Percentiles rank a stretch among this genome's conserved stretches.
Conservation (phyloP, 2,888 invertebrate genomes). For the Nomada hirtipes region DNA sequence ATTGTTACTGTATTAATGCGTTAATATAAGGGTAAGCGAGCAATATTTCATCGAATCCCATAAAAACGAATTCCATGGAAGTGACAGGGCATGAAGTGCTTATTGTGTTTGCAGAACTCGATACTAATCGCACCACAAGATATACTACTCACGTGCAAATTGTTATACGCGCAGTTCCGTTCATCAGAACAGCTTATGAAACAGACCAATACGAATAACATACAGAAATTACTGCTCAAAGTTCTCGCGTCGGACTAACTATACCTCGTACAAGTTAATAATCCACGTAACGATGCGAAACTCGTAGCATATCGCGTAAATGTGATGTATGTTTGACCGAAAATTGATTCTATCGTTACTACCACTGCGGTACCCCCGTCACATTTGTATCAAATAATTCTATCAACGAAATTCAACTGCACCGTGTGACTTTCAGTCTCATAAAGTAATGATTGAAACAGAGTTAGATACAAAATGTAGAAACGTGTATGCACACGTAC, state of each 20-base stretch:
- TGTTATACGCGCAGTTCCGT: background rate
- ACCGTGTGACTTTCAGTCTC: too few relatives aligned
- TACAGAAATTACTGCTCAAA: slow-evolving; percentile 17
- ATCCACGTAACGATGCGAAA: slow-evolving; percentile 9
- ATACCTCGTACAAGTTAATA: background rate
- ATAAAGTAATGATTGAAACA: too few relatives aligned
- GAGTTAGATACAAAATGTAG: too few relatives aligned
- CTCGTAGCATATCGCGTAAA: background rate
- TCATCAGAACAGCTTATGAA: slow-evolving; percentile 29
- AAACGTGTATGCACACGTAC: too few relatives aligned
- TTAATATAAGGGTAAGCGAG: background rate
- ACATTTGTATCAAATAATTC: background rate
- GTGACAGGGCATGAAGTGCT: slow-evolving; percentile 11
- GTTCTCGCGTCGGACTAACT: background rate
- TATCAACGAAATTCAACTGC: background rate
- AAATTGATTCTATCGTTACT: background rate
- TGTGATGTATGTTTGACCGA: background rate
- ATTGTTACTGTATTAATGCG: background rate
- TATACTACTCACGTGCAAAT: background rate
- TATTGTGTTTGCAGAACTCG: slow-evolving; percentile 1
- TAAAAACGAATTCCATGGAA: background rate
- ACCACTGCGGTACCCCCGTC: background rate
- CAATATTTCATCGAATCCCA: background rate
- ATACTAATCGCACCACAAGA: slow-evolving; percentile 3
- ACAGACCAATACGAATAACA: slow-evolving; percentile 24